A percentile compares a stretch with the other conserved stretches of the same genome.
Conservation (phyloP, 2,888 invertebrate genomes). For the Acheta domesticus region DNA sequence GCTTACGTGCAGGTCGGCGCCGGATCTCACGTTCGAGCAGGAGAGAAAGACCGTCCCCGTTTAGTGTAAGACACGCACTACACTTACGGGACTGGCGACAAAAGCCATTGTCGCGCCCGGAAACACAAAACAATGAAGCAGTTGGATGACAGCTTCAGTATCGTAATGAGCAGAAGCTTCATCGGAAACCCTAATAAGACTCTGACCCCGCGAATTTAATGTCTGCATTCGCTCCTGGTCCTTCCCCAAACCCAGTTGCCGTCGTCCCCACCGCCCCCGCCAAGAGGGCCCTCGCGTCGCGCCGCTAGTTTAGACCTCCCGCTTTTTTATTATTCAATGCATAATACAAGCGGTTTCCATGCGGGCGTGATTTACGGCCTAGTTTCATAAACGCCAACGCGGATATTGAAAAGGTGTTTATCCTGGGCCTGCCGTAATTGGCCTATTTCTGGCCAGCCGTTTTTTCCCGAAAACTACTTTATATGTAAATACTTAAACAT, state of each 20-base stretch:
- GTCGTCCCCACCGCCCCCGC: background rate
- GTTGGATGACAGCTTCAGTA: too few species aligned
- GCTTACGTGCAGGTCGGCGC: too few species aligned
- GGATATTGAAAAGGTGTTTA: background rate
- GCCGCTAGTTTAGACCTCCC: constrained; percentile 4
- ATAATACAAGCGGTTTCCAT: background rate
- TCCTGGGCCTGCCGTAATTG: background rate
- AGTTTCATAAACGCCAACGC: constrained; percentile 18
- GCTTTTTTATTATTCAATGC: background rate
- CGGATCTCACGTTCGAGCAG: too few species aligned
- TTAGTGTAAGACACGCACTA: too few species aligned
- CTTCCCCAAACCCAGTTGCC: background rate
- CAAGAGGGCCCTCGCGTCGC: background rate
- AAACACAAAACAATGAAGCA: too few species aligned
- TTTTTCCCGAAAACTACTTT: constrained; percentile 18
- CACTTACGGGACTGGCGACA: too few species aligned
- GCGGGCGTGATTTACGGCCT: background rate
- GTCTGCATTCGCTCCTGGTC: background rate
- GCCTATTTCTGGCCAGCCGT: constrained; percentile 1
- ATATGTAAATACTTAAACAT: constrained; percentile 9
- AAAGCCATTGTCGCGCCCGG: too few species aligned
- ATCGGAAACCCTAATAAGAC: too few species aligned
- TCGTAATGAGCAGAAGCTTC: too few species aligned
- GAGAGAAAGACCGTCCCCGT: too few species aligned
- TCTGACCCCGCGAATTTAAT: too few species aligned